Percentiles rank a stretch among this genome's conserved stretches.
Conservation (phyloP, 2,888 invertebrate species). For the Troides aeacus region DNA sequence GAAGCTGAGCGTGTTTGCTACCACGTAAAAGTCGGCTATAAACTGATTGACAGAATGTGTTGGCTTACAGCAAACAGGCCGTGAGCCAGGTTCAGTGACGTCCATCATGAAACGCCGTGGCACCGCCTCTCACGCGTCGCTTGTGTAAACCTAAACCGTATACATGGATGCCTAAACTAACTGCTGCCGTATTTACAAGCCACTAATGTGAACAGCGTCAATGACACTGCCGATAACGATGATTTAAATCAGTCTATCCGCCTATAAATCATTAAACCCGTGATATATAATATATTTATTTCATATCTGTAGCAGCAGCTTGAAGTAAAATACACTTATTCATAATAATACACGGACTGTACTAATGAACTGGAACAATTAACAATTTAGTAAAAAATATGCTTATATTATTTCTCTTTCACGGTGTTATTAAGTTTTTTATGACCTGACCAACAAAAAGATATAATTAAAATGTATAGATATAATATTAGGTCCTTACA, state of each 20-base stretch:
- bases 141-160: constrained; percentile 13
- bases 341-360: too few species aligned
- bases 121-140: constrained; percentile 10
- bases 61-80: constrained; percentile 21
- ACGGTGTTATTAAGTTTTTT: too few species aligned
- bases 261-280: not conserved
- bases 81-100: constrained; percentile 17
- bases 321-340: too few species aligned
- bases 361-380: too few species aligned
- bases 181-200: constrained; percentile 20
- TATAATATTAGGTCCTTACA: too few species aligned
- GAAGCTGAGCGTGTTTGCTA: not conserved
- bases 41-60: constrained; percentile 19
- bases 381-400: too few species aligned
- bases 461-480: too few species aligned
- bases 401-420: too few species aligned
- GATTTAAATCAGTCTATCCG: not conserved
- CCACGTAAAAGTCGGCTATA: constrained; percentile 10
- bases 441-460: too few species aligned
- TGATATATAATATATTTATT: too few species aligned
- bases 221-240: not conserved
- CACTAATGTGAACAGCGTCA: not conserved
- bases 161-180: constrained; percentile 26
- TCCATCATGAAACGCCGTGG: constrained; percentile 12
- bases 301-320: too few species aligned